Percentiles rank a stretch among this genome's conserved stretches.
Conservation (phyloP, 37 sponge, comb jelly and placozoan genomes). For the Aplysina aerophoba region DNA sequence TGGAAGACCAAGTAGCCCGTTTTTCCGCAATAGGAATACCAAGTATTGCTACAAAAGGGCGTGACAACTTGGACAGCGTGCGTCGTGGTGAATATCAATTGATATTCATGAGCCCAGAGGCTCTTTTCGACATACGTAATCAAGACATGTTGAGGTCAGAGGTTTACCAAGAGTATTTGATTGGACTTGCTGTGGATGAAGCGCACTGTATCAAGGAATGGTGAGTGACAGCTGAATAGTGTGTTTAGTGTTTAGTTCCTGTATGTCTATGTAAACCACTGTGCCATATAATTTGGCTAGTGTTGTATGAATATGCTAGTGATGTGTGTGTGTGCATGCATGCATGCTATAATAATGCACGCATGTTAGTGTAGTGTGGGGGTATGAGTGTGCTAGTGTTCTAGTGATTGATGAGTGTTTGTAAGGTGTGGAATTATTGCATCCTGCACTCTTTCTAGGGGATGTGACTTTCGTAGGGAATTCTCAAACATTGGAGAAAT, state of each 20-base stretch:
- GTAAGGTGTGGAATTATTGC: slow-evolving; percentile 7
- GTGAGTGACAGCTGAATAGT: slow-evolving; percentile 7
- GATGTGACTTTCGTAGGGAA: background rate
- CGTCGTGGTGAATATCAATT: background rate
- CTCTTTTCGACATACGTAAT: background rate
- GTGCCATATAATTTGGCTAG: background rate
- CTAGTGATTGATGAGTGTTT: slow-evolving; percentile 7
- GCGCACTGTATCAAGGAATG: slow-evolving; percentile 8
- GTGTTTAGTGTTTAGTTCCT: slow-evolving; percentile 7
- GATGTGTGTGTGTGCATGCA: slow-evolving; percentile 7
- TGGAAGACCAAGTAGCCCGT: slow-evolving; percentile 12
- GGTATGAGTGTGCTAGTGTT: slow-evolving; percentile 11
- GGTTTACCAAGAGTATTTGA: slow-evolving; percentile 11
- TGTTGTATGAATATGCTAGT: background rate
- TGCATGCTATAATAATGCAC: slow-evolving; percentile 2
- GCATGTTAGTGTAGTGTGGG: background rate
- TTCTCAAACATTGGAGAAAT: slow-evolving; percentile 10
- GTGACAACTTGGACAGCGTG: slow-evolving; percentile 4
- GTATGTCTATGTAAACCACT: background rate
- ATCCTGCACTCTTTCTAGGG: slow-evolving; percentile 8
- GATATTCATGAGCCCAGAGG: slow-evolving; percentile 8
- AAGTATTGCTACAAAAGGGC: slow-evolving; percentile 3
- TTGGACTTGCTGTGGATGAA: slow-evolving; percentile 1
- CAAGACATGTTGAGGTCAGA: slow-evolving; percentile 11
- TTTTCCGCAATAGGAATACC: slow-evolving; percentile 11